Evolutionary conservation across 1,140 invertebrate genomes (phyloP), one percentile per base, ranked within the genome.

Genomic region (Antheraea pernyi): DNA sequence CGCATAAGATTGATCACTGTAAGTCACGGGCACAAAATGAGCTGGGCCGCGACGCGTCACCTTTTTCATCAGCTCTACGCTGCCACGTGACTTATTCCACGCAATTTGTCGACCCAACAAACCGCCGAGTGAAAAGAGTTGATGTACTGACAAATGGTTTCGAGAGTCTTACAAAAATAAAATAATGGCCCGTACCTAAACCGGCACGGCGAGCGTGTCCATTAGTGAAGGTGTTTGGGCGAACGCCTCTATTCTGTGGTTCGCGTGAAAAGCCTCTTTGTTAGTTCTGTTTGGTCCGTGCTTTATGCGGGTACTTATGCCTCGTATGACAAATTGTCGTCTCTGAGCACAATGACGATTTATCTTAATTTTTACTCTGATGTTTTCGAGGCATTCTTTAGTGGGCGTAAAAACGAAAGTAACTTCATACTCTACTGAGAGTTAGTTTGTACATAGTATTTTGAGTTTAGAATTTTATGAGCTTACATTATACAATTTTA

Each of bases 11-110:
- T 89, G 82, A 92, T 92, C 81, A 83, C 87, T 80, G 70, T 76
- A 73, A 81, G 77, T 77, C 79, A 98, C 92, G 98, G 59, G 67
- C 97, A 99, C 93, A 98, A 87, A 86, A 79, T 73, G 78, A 59
- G 68, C 71, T 73, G 77, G 69, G 72, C 78, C 78, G 75, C 81
- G 82, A 84, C 84, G 71, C 80, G 83, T 92, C 89, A 92, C 88
- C 90, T 91, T 90, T 89, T 89, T 91, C 89, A 88, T 90, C 88
- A 91, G 87, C 90, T 89, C 83, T 74, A 73, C 79, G 80, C 85
- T 83, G 77, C 77, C 88, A 91, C 86, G 84, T 88, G 87, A 91
- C 88, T 91, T 90, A 92, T 92, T 89, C 86, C 73, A 88, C 77
- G 82, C 88, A 85, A 92, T 91, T 89, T 89, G 88, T 91, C 88